Evolutionary conservation across 2,113 vertebrate genomes (phyloP), one percentile per base, ranked within the genome.

Genomic region (Terrapene triunguis): DNA sequence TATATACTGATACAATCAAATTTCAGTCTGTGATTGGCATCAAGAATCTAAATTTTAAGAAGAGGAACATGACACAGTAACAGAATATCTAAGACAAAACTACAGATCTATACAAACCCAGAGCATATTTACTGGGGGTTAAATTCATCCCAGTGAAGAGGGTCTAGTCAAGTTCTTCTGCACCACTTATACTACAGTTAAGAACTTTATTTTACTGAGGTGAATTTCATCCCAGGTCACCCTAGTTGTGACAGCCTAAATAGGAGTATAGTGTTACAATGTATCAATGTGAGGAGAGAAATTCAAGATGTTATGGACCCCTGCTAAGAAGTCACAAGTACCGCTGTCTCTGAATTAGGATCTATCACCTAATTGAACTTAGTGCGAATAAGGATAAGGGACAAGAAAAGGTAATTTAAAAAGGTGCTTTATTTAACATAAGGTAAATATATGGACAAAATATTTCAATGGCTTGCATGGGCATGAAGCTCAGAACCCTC

Each of bases 111-210:
- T 10, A 27, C 25, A 42, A 44, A 54, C 85, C 89, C 91, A 82
- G 11, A 54, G 69, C 51, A 69, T 47, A 22, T 47, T 47, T 47
- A 47, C 44, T 8, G 44, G 44, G 44, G 44, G 44, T 90, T 91
- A 69, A 82, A 80, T 80, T 84, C 7, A 82, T 91, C 47, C 88
- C n/a, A 80, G 16, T 78, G 42, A 38, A 89, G 11, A 72, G 29
- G 57, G 35, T 59, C 85, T 85, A 16, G 87, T 90, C 89, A 89
- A 93, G 47, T 44, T 85, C 51, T 86, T 88, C 72, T 79, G 25
- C 83, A 89, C 62, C n/a, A 35, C 48, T 32, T 86, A 44, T 88
- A 48, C 51, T 86, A 94, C 62, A 59, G 94, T 94, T 89, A 95
- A 94, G 62, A 54, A 51, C n/a, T 48, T 0, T 1, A 54, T 14